A percentile compares a stretch with the other conserved stretches of the same genome.
phyloP scores from a whole-genome alignment of 2,888 invertebrate species.

The Papilio gigon region DNA sequence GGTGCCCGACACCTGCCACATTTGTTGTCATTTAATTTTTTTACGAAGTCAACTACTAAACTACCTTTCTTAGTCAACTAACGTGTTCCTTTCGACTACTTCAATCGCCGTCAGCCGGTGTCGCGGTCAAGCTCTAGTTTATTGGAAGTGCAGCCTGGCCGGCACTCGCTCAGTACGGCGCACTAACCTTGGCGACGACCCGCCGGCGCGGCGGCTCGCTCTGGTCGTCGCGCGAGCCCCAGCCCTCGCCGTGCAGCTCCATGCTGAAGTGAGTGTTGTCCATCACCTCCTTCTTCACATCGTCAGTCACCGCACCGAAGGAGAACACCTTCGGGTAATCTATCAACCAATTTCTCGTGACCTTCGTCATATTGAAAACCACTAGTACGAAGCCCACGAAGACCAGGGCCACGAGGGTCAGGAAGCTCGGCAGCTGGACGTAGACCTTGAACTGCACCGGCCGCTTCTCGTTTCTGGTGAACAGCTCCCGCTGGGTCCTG shows the following conservation, averaged over 20 bases:
- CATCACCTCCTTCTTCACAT: constrained; percentile 84
- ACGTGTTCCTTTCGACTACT: no score
- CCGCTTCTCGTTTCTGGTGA: constrained; percentile 84
- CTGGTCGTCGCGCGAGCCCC: no score
- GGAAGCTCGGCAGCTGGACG: constrained; percentile 72
- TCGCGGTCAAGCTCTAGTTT: no score
- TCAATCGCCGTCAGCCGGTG: no score
- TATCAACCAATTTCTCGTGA: constrained; percentile 57
- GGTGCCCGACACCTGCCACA: constrained; percentile 75
- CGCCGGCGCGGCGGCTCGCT: constrained; percentile 83
- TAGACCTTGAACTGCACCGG: constrained; percentile 92
- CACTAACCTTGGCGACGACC: constrained; percentile 84
- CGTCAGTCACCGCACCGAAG: constrained; percentile 85
- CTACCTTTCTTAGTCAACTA: no score
- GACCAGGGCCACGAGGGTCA: constrained; percentile 75
- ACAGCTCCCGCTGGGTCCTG: constrained; percentile 90
- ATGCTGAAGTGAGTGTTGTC: constrained; percentile 85
- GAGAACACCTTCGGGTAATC: constrained; percentile 83
- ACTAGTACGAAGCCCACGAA: constrained; percentile 80
- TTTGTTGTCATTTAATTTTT: no score
- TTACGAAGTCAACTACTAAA: no score
- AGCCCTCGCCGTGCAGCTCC: constrained; percentile 90
- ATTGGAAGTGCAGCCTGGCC: no score
- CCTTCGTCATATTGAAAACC: constrained; percentile 51
- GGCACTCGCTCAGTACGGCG: no score